Conservation (phyloP, 2,797 vertebrate genomes). For the Chelonia mydas region DNA sequence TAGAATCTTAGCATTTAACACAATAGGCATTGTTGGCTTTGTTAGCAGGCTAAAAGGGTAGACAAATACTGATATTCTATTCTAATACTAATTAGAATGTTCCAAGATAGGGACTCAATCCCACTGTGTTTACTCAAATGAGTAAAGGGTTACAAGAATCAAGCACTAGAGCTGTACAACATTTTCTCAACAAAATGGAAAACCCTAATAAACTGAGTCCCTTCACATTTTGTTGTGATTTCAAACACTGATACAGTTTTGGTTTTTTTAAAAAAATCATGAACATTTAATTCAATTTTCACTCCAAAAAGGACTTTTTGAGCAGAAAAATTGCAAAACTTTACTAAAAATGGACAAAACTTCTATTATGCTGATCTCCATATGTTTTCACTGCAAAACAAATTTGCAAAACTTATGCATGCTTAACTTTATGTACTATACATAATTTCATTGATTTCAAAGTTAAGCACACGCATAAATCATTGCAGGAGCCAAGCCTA, state of each 20-base stretch:
- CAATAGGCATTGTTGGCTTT: background rate
- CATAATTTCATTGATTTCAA: background rate
- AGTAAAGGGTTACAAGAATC: background rate
- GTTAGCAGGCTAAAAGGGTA: background rate
- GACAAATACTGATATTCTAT: background rate
- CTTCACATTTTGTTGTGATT: background rate
- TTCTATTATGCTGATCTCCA: background rate
- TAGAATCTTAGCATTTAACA: background rate
- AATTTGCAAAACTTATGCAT: background rate
- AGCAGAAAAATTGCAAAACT: background rate
- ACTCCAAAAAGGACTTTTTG: background rate
- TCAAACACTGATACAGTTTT: too few relatives aligned
- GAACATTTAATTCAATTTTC: background rate
- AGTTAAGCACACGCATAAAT: fast-evolving
- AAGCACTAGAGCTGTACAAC: background rate
- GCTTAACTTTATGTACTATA: background rate
- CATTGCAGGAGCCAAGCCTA: background rate
- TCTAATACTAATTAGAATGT: background rate
- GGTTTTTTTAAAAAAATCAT: too few relatives aligned
- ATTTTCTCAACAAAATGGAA: background rate
- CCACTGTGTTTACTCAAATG: background rate
- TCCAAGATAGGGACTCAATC: background rate
- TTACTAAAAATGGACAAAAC: too few relatives aligned
- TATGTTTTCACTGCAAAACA: background rate
- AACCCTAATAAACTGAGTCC: background rate